Percentiles rank a stretch among this genome's conserved stretches.
Conservation (phyloP, 2,113 vertebrate genomes). For the Thunnus thynnus region DNA sequence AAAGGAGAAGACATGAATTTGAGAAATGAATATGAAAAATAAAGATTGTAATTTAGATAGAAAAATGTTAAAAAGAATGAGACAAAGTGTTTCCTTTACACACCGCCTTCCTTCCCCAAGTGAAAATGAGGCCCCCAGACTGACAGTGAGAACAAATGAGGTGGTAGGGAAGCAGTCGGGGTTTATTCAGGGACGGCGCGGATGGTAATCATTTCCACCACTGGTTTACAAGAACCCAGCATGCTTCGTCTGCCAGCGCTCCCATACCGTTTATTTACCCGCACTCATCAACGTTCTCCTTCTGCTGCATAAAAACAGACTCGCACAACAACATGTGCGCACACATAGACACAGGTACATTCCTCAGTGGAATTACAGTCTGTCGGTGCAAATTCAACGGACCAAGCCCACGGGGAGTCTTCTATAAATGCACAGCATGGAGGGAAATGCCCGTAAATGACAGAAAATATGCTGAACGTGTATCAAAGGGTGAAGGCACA, state of each 20-base stretch:
- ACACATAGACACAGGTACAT: slow-evolving; percentile 9
- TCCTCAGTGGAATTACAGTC: slow-evolving; percentile 32
- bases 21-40: slow-evolving; percentile 42
- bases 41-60: slow-evolving; percentile 55
- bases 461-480: neutral
- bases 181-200: slow-evolving; percentile 48
- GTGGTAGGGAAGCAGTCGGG: slow-evolving; percentile 40
- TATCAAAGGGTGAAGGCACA: slow-evolving; percentile 6
- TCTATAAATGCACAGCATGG: slow-evolving; percentile 36
- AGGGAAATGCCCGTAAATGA: slow-evolving; percentile 36
- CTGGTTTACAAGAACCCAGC: slow-evolving; percentile 69
- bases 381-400: slow-evolving; percentile 1
- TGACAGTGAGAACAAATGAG: slow-evolving; percentile 65
- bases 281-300: slow-evolving; percentile 60
- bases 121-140: slow-evolving; percentile 51
- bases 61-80: slow-evolving; percentile 34
- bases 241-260: slow-evolving; percentile 58
- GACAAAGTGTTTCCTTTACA: slow-evolving; percentile 48
- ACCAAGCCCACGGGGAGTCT: slow-evolving; percentile 9
- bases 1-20: slow-evolving; percentile 16
- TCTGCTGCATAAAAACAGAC: slow-evolving; percentile 24
- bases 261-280: slow-evolving; percentile 56
- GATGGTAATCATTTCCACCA: slow-evolving; percentile 77
- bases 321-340: neutral
- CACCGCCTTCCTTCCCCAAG: neutral